These are phyloP conservation scores for Caenorhabditis brenneri DNA, from an alignment of 1,140 invertebrate genomes.

Conservation along the genomic window DNA sequence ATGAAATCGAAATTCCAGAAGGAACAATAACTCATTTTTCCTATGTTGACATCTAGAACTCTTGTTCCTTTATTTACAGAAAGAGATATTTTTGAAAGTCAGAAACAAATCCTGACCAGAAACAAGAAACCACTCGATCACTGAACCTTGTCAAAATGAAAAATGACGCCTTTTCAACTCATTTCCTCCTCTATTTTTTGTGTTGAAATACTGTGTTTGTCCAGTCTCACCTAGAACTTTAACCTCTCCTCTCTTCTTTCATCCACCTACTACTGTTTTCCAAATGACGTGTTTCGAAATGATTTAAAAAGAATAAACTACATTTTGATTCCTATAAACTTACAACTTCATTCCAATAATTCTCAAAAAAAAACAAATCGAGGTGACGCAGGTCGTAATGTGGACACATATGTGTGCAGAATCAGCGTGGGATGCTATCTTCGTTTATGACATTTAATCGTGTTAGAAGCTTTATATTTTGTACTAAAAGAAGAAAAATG, in stretches of 20 bases:
- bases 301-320: background rate
- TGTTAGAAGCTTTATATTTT: background rate
- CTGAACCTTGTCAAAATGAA: constrained; percentile 11
- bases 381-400: background rate
- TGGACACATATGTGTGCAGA: no score
- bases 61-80: no score
- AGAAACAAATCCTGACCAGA: background rate
- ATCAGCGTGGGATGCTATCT: background rate
- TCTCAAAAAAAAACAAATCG: background rate
- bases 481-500: background rate
- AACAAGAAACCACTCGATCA: constrained; percentile 5
- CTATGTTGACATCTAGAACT: no score
- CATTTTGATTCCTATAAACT: background rate
- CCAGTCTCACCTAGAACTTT: constrained; percentile 1
- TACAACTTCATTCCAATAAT: background rate
- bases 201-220: constrained; percentile 11
- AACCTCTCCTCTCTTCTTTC: background rate
- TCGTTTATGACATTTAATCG: background rate
- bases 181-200: background rate
- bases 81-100: background rate
- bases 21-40: no score
- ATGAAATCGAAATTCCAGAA: no score
- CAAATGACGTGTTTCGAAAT: background rate
- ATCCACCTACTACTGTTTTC: background rate
- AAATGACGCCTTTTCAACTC: background rate